phyloP scores from a whole-genome alignment of 2,888 invertebrate genomes.

The Dinocampus coccinellae region DNA sequence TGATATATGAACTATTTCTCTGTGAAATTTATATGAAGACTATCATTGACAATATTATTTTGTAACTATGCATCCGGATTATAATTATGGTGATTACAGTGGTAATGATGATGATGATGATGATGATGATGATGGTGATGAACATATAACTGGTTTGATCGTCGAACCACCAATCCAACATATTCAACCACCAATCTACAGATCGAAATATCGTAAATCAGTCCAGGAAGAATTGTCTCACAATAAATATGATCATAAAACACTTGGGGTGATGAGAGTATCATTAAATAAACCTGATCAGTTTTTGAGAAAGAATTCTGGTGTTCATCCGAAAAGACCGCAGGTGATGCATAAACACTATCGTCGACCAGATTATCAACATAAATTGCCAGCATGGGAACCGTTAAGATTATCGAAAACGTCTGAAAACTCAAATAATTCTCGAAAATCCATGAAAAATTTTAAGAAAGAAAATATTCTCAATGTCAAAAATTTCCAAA shows the following conservation, averaged over 20 bases:
- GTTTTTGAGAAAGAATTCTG: slow-evolving; percentile 50
- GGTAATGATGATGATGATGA: slow-evolving; percentile 35
- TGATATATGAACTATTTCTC: not conserved
- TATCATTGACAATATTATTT: not conserved
- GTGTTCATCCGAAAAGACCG: slow-evolving; percentile 33
- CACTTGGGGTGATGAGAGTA: slow-evolving; percentile 51
- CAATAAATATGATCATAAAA: slow-evolving; percentile 52
- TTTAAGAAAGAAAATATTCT: slow-evolving; percentile 76
- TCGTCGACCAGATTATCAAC: slow-evolving; percentile 46
- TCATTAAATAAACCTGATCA: slow-evolving; percentile 46
- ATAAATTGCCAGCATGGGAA: slow-evolving; percentile 50
- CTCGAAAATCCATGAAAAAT: slow-evolving; percentile 54
- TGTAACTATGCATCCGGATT: not conserved
- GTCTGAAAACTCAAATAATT: slow-evolving; percentile 35
- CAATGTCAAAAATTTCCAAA: slow-evolving; percentile 72
- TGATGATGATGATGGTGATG: slow-evolving; percentile 37
- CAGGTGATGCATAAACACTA: slow-evolving; percentile 48
- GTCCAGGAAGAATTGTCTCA: slow-evolving; percentile 39
- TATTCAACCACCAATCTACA: slow-evolving; percentile 39
- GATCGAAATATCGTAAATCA: slow-evolving; percentile 47
- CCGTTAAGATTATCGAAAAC: slow-evolving; percentile 40
- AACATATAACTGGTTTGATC: slow-evolving; percentile 33
- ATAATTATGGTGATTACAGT: slow-evolving; percentile 20
- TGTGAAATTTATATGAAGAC: not conserved
- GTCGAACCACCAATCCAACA: slow-evolving; percentile 32